These are phyloP conservation scores for Crossoptilon crossoptilon DNA, from an alignment of 2,797 vertebrate genomes.

Conservation along the genomic window DNA sequence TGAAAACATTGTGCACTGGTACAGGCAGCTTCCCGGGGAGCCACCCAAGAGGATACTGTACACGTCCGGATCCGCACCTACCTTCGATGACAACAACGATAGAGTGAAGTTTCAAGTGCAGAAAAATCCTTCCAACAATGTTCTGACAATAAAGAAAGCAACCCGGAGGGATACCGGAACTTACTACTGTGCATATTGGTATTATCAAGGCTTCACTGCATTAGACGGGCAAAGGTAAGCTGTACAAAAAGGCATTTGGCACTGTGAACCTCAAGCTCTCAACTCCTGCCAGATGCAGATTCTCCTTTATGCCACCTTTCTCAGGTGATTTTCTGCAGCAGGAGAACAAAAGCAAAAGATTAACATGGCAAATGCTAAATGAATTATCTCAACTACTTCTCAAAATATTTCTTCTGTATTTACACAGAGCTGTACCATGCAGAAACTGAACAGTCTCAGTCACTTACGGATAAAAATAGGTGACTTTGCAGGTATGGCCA, in stretches of 20 bases:
- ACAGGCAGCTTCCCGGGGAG: background rate
- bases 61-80: too few species aligned
- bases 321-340: too few species aligned
- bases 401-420: too few species aligned
- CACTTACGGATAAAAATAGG: too few species aligned
- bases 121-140: background rate
- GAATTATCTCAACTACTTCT: too few species aligned
- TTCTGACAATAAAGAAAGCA: background rate
- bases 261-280: background rate
- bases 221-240: background rate
- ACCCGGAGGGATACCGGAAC: background rate
- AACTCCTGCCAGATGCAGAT: background rate
- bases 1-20: conserved; percentile 32
- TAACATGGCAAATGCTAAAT: too few species aligned
- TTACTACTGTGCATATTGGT: conserved; percentile 58
- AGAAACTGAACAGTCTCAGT: too few species aligned
- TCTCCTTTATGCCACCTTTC: background rate
- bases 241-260: background rate
- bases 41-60: background rate
- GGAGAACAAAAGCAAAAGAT: too few species aligned
- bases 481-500: too few species aligned
- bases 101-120: too few species aligned
- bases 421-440: too few species aligned
- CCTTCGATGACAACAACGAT: too few species aligned
- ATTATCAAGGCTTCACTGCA: accelerated